Percentiles rank a stretch among this genome's conserved stretches.
These are phyloP conservation scores for Hippasteria phrygiana DNA, from an alignment of 53 echinoderm and acorn worm species.

Conservation along the genomic window DNA sequence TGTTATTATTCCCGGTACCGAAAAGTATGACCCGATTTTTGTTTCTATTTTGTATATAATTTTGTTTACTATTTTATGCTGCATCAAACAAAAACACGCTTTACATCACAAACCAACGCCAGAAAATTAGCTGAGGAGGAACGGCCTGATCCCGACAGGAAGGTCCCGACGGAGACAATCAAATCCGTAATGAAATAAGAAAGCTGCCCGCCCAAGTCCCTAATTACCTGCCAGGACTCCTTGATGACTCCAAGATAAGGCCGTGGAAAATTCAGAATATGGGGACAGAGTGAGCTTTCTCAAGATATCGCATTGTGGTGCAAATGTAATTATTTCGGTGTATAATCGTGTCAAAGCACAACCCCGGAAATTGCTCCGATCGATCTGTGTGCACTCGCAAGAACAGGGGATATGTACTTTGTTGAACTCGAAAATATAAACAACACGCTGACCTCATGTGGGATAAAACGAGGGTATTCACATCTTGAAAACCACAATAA, in stretches of 20 bases:
- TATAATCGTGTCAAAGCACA: background rate
- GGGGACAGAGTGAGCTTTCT: background rate
- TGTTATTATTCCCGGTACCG: too few relatives aligned
- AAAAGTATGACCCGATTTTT: too few relatives aligned
- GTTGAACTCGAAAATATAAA: constrained; percentile 1
- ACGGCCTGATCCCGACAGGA: background rate
- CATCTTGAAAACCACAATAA: too few relatives aligned
- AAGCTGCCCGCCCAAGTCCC: background rate
- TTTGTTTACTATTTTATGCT: too few relatives aligned
- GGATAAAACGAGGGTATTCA: too few relatives aligned
- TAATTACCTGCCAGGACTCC: constrained; percentile 18
- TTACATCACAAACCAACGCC: background rate
- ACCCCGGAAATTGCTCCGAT: background rate
- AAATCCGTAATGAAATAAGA: background rate
- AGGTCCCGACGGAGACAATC: background rate
- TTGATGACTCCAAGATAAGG: constrained; percentile 38
- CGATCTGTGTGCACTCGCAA: background rate
- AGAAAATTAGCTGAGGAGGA: background rate
- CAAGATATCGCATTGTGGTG: background rate
- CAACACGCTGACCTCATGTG: background rate
- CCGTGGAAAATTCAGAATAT: background rate
- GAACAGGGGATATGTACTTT: background rate
- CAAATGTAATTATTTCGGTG: constrained; percentile 7
- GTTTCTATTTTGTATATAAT: too few relatives aligned
- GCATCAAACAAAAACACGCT: too few relatives aligned